phyloP scores from a whole-genome alignment of 2,113 vertebrate genomes.

The Vanacampus margaritifer region DNA sequence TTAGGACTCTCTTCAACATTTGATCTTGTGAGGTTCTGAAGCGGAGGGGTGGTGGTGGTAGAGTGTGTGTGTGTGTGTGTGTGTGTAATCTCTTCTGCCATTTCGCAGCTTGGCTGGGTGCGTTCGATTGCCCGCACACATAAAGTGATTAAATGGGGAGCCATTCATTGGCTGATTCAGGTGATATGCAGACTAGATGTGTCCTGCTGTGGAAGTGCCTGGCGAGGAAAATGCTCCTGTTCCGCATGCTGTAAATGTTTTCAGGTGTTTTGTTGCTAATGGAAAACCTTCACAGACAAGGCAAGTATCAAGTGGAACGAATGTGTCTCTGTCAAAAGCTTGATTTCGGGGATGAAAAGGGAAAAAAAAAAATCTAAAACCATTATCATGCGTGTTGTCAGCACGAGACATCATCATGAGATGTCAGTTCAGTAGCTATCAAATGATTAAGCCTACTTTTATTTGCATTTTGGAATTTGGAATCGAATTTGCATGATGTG shows the following conservation, averaged over 20 bases:
- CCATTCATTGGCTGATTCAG: constrained; percentile 54
- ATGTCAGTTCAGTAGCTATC: no score
- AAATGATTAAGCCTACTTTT: no score
- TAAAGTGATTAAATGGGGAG: constrained; percentile 50
- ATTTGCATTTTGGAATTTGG: no score
- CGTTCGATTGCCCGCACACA: constrained; percentile 57
- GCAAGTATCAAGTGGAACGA: neutral
- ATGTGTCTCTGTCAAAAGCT: neutral
- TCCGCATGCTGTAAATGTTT: constrained; percentile 36
- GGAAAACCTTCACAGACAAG: constrained; percentile 11
- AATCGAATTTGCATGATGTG: no score
- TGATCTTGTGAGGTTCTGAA: constrained; percentile 39
- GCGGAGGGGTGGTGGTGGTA: no score
- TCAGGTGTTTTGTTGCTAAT: constrained; percentile 41
- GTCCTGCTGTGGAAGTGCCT: constrained; percentile 43
- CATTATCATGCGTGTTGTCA: no score
- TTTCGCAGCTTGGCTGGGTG: constrained; percentile 38
- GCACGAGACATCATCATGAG: no score
- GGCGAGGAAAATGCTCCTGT: constrained; percentile 31
- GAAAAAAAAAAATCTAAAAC: no score
- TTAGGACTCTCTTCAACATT: constrained; percentile 48
- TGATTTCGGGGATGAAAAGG: no score
- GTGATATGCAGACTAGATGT: constrained; percentile 59
- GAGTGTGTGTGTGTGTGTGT: neutral
- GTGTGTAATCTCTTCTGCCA: constrained; percentile 43